Conservation (phyloP, 1,140 invertebrate species). For the Philopotamus ludificatus region DNA sequence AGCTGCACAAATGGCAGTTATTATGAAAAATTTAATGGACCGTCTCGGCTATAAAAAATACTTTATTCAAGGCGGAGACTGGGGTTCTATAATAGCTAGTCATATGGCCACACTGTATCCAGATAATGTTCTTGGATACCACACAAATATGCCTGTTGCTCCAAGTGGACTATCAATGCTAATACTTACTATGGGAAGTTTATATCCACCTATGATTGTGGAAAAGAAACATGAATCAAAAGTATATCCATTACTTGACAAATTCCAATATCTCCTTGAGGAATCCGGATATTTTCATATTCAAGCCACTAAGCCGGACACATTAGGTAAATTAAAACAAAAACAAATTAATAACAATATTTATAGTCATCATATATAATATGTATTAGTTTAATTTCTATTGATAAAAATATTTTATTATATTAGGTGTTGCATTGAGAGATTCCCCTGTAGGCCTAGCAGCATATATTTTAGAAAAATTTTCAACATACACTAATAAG, state of each 20-base stretch:
- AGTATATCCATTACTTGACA: constrained; percentile 62
- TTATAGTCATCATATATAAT: neutral
- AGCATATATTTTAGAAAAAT: constrained; percentile 74
- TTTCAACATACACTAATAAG: constrained; percentile 64
- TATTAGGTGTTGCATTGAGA: constrained; percentile 57
- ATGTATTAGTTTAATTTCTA: constrained; percentile 1
- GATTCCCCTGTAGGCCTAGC: constrained; percentile 69
- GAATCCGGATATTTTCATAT: constrained; percentile 82
- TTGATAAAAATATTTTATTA: constrained; percentile 16
- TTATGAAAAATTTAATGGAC: constrained; percentile 82
- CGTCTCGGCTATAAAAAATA: constrained; percentile 74
- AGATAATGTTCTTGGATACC: constrained; percentile 64
- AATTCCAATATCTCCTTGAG: constrained; percentile 55
- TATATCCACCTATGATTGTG: constrained; percentile 46
- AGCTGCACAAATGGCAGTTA: constrained; percentile 62
- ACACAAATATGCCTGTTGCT: constrained; percentile 47
- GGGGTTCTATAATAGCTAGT: constrained; percentile 65
- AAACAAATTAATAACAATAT: neutral
- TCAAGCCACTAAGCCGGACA: constrained; percentile 89
- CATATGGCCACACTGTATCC: constrained; percentile 68
- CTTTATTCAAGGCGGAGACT: constrained; percentile 85
- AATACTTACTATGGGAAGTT: constrained; percentile 20
- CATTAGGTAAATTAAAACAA: constrained; percentile 63
- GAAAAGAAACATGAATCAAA: constrained; percentile 55
- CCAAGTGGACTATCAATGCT: constrained; percentile 8